Base-by-base conservation (phyloP, 2,113 vertebrate genomes). In the Oxygymnocypris stewartii region DNA sequence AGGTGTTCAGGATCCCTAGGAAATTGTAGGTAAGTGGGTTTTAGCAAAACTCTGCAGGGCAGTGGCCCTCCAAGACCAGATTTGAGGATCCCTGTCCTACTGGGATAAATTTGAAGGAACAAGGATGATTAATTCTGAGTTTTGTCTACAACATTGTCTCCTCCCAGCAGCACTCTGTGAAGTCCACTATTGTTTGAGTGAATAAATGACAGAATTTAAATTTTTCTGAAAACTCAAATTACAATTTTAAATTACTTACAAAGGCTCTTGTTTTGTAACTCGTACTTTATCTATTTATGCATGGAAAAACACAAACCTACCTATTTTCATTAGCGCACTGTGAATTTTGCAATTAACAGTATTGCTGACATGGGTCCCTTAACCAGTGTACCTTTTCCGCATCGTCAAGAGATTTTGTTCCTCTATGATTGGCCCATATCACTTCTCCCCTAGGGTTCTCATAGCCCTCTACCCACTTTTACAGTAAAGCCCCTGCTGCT, bases 401-500 rank as follows among this genome's bases (percentile, higher is more conserved):
- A 77, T 59, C 63, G 63, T 84, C 84, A 84, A 84, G 88, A 80
- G 61, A 73, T 88, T 90, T 79, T 76, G 47, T 80, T 89, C 59
- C 73, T 59, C 57, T 14, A 82, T 79, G 69, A 79, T 44, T 83
- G 40, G 65, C 76, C 83, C 47, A 79, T 80, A 84, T 87, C 69
- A 79, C n/a, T 37, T 85, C 76, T 85, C 86, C 77, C 57, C 49
- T 67, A 49, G 73, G 18, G 59, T 59, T 73, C 82, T 57, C 12
- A 59, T 82, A 79, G 12, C n/a, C 84, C 84, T 63, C 47, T 79
- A 61, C 65, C 79, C 67, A 20, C n/a, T 80, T 88, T 89, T 87
- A 88, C 74, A 84, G 51, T 31, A 2, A 83, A 75, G 37, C 86
- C 86, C 90, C 88, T 77, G 87, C 86, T 84, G 91, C 31, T 75